Evolutionary conservation across 2,113 vertebrate genomes (phyloP), one percentile per base, ranked within the genome.

Genomic region (Pycnonotus jocosus): DNA sequence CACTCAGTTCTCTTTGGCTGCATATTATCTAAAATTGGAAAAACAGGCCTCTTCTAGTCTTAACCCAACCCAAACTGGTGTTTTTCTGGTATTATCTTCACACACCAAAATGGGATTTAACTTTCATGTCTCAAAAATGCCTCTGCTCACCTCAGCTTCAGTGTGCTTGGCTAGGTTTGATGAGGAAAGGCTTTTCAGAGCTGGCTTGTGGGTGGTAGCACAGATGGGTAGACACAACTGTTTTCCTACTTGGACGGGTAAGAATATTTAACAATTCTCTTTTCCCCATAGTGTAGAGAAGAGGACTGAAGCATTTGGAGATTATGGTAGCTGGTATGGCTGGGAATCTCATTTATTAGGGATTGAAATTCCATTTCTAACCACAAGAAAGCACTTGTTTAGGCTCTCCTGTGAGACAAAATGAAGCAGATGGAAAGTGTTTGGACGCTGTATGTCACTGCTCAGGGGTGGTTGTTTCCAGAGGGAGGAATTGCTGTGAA

Each of bases 1-100:
- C 62, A 86, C 54, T 92, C 86, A 84, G 60, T 78, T 95, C 93
- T 86, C 50, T n/a, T 87, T 92, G 94, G 78, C 89, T 87, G 57
- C 11, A 0, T 45, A 9, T 69, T 78, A 33, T 40, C 45, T 80
- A 58, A 44, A 90, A 95, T 90, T 61, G 76, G 78, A 88, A 96
- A 96, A 96, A 73, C 90, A 92, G 93, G 54, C 50, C 47, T 85
- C 81, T 79, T 86, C 61, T 60, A 69, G 70, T 45, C 85, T 58
- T 80, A 72, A 88, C 45, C 54, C 22, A 77, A 40, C 87, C 35
- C 93, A 80, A 61, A 93, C 70, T 90, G 78, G 57, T 88, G 69
- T 86, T 68, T 65, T 62, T 35, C 68, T 30, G 62, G 56, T 37
- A 27, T 90, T 53, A 47, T 48, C 58, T 90, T 70, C 50, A 31